Conservation (phyloP, 2,888 invertebrate genomes). For the Globia sparganii region DNA sequence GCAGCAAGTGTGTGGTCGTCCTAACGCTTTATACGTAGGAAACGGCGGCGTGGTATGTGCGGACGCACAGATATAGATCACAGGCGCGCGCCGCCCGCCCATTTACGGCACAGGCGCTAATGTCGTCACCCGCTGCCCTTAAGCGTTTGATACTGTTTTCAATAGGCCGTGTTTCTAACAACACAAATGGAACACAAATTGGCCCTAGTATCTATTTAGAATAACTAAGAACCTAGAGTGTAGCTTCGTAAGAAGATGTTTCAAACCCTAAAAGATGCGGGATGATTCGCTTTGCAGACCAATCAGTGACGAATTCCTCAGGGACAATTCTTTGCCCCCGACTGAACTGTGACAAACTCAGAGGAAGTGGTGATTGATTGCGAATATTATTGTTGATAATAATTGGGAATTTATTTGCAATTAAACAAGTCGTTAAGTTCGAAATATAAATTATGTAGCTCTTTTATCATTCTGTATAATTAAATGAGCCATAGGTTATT, state of each 20-base stretch:
- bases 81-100: slow-evolving; percentile 75
- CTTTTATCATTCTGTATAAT: slow-evolving; percentile 38
- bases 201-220: background rate
- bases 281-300: background rate
- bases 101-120: slow-evolving; percentile 74
- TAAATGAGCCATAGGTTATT: slow-evolving; percentile 39
- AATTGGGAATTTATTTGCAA: slow-evolving; percentile 30
- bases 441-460: slow-evolving; percentile 38
- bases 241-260: background rate
- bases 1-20: slow-evolving; percentile 41
- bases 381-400: slow-evolving; percentile 24
- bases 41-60: slow-evolving; percentile 69
- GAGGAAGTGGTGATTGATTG: slow-evolving; percentile 18
- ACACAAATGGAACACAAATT: slow-evolving; percentile 17
- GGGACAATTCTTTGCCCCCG: slow-evolving; percentile 1
- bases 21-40: slow-evolving; percentile 68
- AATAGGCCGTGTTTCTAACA: slow-evolving; percentile 29
- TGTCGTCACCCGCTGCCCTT: slow-evolving; percentile 64
- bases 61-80: slow-evolving; percentile 79
- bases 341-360: slow-evolving; percentile 14
- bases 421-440: slow-evolving; percentile 27
- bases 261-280: too few species aligned
- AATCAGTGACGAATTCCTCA: background rate
- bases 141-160: slow-evolving; percentile 54
- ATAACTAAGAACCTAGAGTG: background rate